Base-by-base conservation (phyloP, 2,113 vertebrate species). In the Diglossa brunneiventris region DNA sequence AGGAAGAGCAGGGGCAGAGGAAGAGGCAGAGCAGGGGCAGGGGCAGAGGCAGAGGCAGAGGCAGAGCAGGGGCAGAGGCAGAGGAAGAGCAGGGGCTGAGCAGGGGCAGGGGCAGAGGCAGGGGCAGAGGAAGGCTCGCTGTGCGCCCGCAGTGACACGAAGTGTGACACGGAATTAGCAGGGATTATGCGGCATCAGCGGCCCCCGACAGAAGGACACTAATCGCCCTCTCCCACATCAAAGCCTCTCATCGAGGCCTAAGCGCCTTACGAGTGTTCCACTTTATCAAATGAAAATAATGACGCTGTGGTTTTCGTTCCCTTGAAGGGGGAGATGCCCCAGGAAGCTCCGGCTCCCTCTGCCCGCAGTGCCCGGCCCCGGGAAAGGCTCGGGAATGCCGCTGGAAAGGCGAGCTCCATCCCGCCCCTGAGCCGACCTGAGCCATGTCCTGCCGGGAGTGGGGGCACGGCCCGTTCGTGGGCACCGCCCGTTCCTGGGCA, bases 221-320 rank as follows among this genome's bases (percentile, higher is more conserved):
- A 11, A 81, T 58, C 42, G 53, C 78, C 27, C 96, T 85, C 67
- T 6, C 67, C 13, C 91, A 86, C 91, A 94, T 80, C 94, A 94
- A 91, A 95, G 94, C 90, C 89, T 80, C 83, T 90, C 90, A 53
- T 70, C 96, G 87, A n/a, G 9, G 13, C 81, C 93, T 87, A 66
- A 97, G 94, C 84, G 90, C 68, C 93, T 91, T 87, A 92, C 62
- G 87, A 12, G 92, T 58, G 95, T 92, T 94, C 94, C 83, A 61
- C 83, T 87, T 91, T 84, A 58, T 82, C 55, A 53, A 53, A 59
- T 30, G 77, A 63, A 68, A 87, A 89, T 68, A 82, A 85, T 12
- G 89, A 56, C 56, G 18, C 86, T 6, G 77, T 89, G 94, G 28
- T 92, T 56, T 66, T 46, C 84, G 42, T 16, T 12, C 9, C 42